Base-by-base conservation (phyloP, 2,113 vertebrate genomes). In the Tetrax tetrax region DNA sequence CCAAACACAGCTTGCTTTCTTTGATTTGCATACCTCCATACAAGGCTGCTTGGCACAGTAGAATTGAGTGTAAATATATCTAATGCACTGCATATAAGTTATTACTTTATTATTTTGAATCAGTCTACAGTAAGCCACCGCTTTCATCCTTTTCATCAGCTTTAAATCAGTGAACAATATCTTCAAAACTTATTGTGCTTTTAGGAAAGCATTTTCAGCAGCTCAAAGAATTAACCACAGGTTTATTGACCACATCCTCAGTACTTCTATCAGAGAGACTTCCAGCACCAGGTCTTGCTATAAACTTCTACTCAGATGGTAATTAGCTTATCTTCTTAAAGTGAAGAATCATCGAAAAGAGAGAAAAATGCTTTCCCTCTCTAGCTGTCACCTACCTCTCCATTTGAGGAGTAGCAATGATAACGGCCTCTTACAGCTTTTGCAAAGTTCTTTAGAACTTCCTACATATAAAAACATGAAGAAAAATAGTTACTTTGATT, bases 381-480 rank as follows among this genome's bases (percentile, higher is more conserved):
- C 63, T 45, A 19, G 20, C 33, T 90, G 41, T 51, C 41, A 57
- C 96, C 65, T 94, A 99, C 98, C 98, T 98, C 95, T 7, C 57
- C 83, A 33, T 92, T 95, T 29, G 96, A 95, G 59, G 94, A 98
- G 87, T 98, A 98, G 84, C 98, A 97, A 78, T 99, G 98, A 45
- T 98, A 98, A 87, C 56, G 66, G 22, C 98, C 98, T 23, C 94
- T 66, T 20, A 98, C 45, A 38, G 91, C 93, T 80, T 97, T 97
- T 15, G 97, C 97, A 14, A 99, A 69, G 59, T 87, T 97, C 96
- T 97, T 98, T 15, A 98, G 82, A 87, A 96, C 76, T 41, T 77
- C 96, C 98, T 98, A 84, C 2, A 33, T 4, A 59, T 4, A 80
- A 9, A 56, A 87, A 89, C 4, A 64, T 24, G 41, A 93, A 76